phyloP scores from a whole-genome alignment of 92 coral and sea anemone species.

The Meandrina meandrites region DNA sequence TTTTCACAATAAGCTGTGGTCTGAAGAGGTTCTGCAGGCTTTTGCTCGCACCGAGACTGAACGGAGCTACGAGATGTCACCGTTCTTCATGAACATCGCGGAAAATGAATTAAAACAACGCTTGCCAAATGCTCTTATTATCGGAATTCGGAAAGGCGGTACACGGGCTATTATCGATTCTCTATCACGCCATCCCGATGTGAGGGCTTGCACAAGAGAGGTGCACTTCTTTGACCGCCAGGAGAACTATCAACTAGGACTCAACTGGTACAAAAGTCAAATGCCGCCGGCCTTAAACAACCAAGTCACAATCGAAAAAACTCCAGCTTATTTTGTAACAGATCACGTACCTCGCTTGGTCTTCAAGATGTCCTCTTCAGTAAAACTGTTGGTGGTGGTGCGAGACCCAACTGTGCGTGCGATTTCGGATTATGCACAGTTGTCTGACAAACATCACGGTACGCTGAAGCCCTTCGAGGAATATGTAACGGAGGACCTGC shows the following conservation, averaged over 20 bases:
- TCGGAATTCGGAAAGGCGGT: slow-evolving; percentile 95
- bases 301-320: slow-evolving; percentile 87
- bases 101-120: slow-evolving; percentile 54
- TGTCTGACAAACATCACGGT: slow-evolving; percentile 58
- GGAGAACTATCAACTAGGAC: slow-evolving; percentile 72
- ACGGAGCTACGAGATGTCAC: not conserved
- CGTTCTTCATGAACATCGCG: not conserved
- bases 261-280: slow-evolving; percentile 81
- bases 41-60: not conserved
- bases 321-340: slow-evolving; percentile 91
- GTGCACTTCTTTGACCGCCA: slow-evolving; percentile 87
- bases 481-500: slow-evolving; percentile 63
- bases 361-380: slow-evolving; percentile 67
- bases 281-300: slow-evolving; percentile 72
- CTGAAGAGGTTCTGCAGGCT: not conserved
- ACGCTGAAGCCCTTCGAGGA: slow-evolving; percentile 72
- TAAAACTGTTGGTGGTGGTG: slow-evolving; percentile 82
- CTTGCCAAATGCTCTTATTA: slow-evolving; percentile 84
- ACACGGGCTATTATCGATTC: slow-evolving; percentile 91
- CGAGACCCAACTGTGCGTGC: slow-evolving; percentile 93
- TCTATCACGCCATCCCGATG: slow-evolving; percentile 82
- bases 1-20: not conserved
- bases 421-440: slow-evolving; percentile 89
- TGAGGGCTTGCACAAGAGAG: slow-evolving; percentile 79
- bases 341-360: slow-evolving; percentile 60